These are phyloP conservation scores for Trachurus trachurus DNA, from an alignment of 2,797 vertebrate species.

Conservation along the genomic window DNA sequence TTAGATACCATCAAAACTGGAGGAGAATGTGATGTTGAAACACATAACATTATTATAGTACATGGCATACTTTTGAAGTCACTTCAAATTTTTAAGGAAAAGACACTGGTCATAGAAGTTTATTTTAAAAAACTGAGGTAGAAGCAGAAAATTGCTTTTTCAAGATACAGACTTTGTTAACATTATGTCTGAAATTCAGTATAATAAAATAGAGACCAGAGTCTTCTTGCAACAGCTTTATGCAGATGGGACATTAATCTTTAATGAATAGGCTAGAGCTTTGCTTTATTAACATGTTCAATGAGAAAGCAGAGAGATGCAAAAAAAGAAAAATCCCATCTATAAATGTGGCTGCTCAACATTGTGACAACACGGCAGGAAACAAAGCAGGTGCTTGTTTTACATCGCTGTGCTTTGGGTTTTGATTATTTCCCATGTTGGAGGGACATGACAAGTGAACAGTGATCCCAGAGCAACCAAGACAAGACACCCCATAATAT, in stretches of 20 bases:
- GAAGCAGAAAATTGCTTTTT: constrained; percentile 56
- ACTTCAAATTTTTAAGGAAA: constrained; percentile 9
- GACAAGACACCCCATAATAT: constrained; percentile 40
- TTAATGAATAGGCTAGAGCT: constrained; percentile 48
- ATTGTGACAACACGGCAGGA: constrained; percentile 12
- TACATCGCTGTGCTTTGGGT: constrained; percentile 21
- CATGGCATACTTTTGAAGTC: not conserved
- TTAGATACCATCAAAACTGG: constrained; percentile 28
- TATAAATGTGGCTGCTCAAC: constrained; percentile 13
- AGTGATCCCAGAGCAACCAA: constrained; percentile 47
- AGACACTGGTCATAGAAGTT: constrained; percentile 16
- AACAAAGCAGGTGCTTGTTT: constrained; percentile 34
- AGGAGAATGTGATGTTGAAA: not conserved
- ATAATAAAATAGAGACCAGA: constrained; percentile 48
- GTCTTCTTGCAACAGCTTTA: constrained; percentile 50
- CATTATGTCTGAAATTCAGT: constrained; percentile 59
- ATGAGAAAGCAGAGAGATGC: constrained; percentile 30
- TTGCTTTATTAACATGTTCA: constrained; percentile 33
- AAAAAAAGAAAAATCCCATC: not conserved
- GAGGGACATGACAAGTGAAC: constrained; percentile 37
- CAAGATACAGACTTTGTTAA: constrained; percentile 55
- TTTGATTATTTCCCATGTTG: constrained; percentile 39
- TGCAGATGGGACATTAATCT: constrained; percentile 67
- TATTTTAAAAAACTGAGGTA: constrained; percentile 15
- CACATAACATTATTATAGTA: not conserved